Evolutionary conservation across 1,140 invertebrate species (phyloP), one percentile per base, ranked within the genome.

Genomic region (Rhopalosiphum padi): DNA sequence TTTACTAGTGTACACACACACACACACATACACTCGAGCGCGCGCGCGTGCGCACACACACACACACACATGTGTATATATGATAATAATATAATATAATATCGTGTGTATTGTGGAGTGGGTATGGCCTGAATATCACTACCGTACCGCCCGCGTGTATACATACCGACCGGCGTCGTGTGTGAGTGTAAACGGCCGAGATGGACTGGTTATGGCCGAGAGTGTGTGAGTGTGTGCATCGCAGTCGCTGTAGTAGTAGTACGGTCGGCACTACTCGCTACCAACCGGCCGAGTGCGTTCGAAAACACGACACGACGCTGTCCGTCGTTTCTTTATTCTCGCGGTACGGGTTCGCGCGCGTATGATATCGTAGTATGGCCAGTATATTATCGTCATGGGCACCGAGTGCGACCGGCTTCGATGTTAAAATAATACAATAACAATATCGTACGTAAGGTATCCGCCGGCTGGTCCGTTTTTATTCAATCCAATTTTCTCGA

Each of bases 241-340:
- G 37, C n/a, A 18, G 46, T 21, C 46, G 21, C 30, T 23, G 8
- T 37, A 48, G 48, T 37, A 48, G 48, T 48, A 18, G 48, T 51
- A 18, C 3, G 15, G 90, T 83, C 41, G 41, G 41, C 41, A 41
- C 41, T 41, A 41, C 41, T 41, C 43, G 90, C 60, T 83, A 48
- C 90, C 41, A 51, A 46, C 90, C 60, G 90, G 60, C 90, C 90
- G 90, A 91, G 90, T 91, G 90, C 60, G 90, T 91, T 68, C 90
- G 68, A 82, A 91, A 91, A 68, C 90, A 11, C 90, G 90, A 46
- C 37, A 43, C 60, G 25, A n/a, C 41, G 55, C 89, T 8, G n/a
- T 87, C 85, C 43, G 43, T 51, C 46, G 46, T 88, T 88, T 88
- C 86, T 91, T 91, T 43, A 43, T 82, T n/a, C 23, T 77, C 30